Evolutionary conservation across 2,113 vertebrate species (phyloP).

Genomic region (Cygnus buccinator): DNA sequence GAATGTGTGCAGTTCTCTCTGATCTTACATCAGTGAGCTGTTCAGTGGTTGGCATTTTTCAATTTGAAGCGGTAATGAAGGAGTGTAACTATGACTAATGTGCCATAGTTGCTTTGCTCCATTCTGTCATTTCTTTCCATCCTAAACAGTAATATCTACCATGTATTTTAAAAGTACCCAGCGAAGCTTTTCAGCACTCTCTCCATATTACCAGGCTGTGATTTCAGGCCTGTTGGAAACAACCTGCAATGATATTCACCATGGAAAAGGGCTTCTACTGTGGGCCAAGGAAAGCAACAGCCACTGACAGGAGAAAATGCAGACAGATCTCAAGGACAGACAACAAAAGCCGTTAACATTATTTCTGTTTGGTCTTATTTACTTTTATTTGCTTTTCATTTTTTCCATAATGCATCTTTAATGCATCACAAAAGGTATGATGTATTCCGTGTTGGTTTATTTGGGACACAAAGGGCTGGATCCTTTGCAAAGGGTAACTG

Average conservation of each 20-base stretch:
- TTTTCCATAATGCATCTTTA: not conserved
- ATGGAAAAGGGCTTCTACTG: not conserved
- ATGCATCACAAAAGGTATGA: not conserved
- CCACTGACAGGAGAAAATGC: not conserved
- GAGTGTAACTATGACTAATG: conserved; percentile 64
- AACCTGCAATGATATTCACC: not conserved
- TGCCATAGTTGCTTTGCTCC: not conserved
- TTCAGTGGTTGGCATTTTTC: conserved; percentile 68
- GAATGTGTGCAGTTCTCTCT: conserved; percentile 41
- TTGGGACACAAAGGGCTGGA: not conserved
- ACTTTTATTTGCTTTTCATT: not conserved
- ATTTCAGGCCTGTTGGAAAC: not conserved
- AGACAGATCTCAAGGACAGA: not conserved
- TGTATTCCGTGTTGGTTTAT: not conserved
- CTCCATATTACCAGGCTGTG: not conserved
- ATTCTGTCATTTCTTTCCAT: conserved; percentile 36
- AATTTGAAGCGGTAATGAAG: conserved; percentile 69
- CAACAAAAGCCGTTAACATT: not conserved
- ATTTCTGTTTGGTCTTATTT: not conserved
- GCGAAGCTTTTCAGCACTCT: not conserved
- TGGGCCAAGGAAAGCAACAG: not conserved
- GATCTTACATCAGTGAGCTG: conserved; percentile 58
- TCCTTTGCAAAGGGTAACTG: not conserved
- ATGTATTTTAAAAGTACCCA: not conserved
- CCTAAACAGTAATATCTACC: not conserved